These are phyloP conservation scores for Lamellibrachia luymesi DNA, from an alignment of 1,140 invertebrate genomes.

Conservation along the genomic window DNA sequence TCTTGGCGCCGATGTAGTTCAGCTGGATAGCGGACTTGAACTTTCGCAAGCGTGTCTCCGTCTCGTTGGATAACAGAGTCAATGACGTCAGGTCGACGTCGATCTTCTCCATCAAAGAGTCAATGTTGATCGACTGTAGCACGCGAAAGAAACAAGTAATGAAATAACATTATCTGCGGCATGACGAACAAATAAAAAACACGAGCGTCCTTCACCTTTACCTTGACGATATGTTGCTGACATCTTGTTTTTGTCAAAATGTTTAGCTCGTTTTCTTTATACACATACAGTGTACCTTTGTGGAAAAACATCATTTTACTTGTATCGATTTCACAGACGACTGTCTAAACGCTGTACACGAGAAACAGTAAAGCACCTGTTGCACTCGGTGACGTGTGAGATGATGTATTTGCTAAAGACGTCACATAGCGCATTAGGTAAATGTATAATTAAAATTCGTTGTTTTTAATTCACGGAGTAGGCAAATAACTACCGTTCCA, in stretches of 20 bases:
- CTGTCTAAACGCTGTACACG: too few relatives aligned
- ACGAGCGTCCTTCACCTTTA: too few relatives aligned
- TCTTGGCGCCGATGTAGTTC: neutral
- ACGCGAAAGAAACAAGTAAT: neutral
- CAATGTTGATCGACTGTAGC: neutral
- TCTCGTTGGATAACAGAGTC: neutral
- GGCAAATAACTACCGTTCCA: neutral
- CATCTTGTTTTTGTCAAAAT: neutral
- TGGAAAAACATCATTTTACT: too few relatives aligned
- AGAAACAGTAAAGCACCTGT: too few relatives aligned
- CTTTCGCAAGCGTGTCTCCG: neutral
- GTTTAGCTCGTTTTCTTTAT: neutral
- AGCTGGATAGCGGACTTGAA: neutral
- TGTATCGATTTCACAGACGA: too few relatives aligned
- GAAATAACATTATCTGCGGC: neutral
- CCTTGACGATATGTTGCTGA: too few relatives aligned
- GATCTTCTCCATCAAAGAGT: neutral
- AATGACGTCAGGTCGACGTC: neutral
- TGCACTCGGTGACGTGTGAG: too few relatives aligned
- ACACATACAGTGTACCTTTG: neutral
- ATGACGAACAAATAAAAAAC: neutral
- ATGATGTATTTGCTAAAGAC: too few relatives aligned
- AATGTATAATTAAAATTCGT: neutral
- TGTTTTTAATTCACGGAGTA: neutral
- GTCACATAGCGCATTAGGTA: too few relatives aligned